These are phyloP conservation scores for Podarcis raffonei DNA, from an alignment of 2,113 vertebrate species.

Conservation along the genomic window DNA sequence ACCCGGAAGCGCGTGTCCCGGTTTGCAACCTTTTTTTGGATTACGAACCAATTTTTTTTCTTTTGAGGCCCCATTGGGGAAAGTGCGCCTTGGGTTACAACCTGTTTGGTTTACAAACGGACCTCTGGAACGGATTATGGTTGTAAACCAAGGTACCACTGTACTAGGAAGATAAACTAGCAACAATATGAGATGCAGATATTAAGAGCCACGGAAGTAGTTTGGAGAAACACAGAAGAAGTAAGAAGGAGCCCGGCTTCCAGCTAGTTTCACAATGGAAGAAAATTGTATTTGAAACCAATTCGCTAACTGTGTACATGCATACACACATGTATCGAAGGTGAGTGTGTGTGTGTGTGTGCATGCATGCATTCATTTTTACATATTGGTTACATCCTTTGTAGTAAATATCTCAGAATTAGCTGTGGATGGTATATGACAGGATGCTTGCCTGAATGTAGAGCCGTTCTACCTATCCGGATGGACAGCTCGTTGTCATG, in stretches of 20 bases:
- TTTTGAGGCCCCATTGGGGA: no score
- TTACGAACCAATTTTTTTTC: no score
- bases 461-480: slow-evolving; percentile 92
- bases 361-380: slow-evolving; percentile 6
- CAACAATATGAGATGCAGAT: slow-evolving; percentile 44
- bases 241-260: fast-evolving
- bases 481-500: slow-evolving; percentile 82
- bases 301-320: not conserved
- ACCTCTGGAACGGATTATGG: no score
- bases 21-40: no score
- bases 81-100: no score
- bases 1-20: fast-evolving
- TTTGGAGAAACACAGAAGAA: slow-evolving; percentile 32
- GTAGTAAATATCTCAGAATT: not conserved
- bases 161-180: not conserved
- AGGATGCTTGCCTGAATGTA: slow-evolving; percentile 90
- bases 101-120: no score
- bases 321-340: not conserved
- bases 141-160: no score
- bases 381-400: not conserved
- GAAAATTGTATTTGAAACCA: not conserved
- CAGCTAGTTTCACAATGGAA: not conserved
- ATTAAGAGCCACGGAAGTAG: slow-evolving; percentile 37
- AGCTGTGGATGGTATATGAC: slow-evolving; percentile 76
- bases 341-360: not conserved